Base-by-base conservation (phyloP, 2,888 invertebrate species). In the Parnassius smintheus region DNA sequence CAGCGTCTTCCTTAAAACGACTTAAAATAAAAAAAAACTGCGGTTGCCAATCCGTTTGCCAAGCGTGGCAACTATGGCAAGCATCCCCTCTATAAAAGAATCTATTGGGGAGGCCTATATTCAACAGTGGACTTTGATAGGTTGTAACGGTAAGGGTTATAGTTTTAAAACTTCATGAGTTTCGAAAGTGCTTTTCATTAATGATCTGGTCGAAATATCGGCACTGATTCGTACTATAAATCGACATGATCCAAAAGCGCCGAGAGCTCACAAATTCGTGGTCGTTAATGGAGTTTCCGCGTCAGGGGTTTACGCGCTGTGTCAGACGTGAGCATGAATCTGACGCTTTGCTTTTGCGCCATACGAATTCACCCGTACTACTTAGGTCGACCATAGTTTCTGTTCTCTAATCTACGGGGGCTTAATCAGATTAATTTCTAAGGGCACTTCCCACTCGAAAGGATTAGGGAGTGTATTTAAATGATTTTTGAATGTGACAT, bases 261-360 rank as follows among this genome's bases (percentile, higher is more conserved):
- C 64, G 70, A 71, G 74, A 72, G 74, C 72, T 72, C 77, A 76
- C 76, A 80, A 84, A 85, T 82, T 84, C 76, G 80, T 76, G 78
- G 77, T 75, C 75, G 77, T 79, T 87, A 88, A 88, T 86, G 85
- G 86, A 86, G 83, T 88, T 85, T 85, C 82, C 84, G 80, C 83
- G 84, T 83, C 83, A 76, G 66, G 74, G 77, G 68, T 71, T 66
- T 71, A 62, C 70, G 69, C 71, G 69, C 71, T 67, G 64, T 73
- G 55, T 55, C 46, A 11, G 13, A 13, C 48, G 12, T 48, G 48
- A 13, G 48, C 8, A 48, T 48, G 48, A 13, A 13, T 2, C 13
- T 13, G 48, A 48, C 13, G 48, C 13, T 13, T 48, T 9, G 9
- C 46, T 48, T n/a, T 48, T 48, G 13, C 13, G 13, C 12, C 8